A percentile compares a stretch with the other conserved stretches of the same genome.
Conservation (phyloP, 2,888 invertebrate species). For the Calliphora vomitoria region DNA sequence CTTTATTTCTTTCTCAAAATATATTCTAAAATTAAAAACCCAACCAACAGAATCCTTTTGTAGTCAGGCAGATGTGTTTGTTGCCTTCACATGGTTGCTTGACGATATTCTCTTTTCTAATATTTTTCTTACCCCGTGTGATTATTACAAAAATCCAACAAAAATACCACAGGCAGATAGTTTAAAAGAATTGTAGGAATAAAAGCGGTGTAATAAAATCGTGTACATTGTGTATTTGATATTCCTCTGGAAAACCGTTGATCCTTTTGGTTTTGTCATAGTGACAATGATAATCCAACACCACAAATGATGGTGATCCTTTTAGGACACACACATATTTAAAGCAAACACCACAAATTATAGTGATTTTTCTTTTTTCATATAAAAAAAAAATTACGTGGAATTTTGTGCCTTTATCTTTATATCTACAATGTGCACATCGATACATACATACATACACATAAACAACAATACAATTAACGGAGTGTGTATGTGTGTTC, state of each 20-base stretch:
- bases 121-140: conserved; percentile 54
- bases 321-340: conserved; percentile 54
- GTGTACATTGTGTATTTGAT: conserved; percentile 26
- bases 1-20: conserved; percentile 33
- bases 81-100: not conserved
- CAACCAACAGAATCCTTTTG: conserved; percentile 20
- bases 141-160: conserved; percentile 56
- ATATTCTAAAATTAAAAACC: conserved; percentile 45
- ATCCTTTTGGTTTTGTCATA: conserved; percentile 62
- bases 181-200: conserved; percentile 18
- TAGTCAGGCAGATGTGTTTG: conserved; percentile 63
- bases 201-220: conserved; percentile 50
- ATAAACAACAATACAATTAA: not conserved
- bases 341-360: conserved; percentile 57
- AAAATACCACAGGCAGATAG: conserved; percentile 39
- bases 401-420: conserved; percentile 24
- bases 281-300: conserved; percentile 66
- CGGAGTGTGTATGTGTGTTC: not conserved
- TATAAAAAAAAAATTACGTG: conserved; percentile 49
- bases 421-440: not conserved
- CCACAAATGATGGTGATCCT: conserved; percentile 67
- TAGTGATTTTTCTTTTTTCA: conserved; percentile 36
- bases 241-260: conserved; percentile 48
- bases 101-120: conserved; percentile 29
- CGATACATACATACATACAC: not conserved